Conservation (phyloP, 35 echinoderm and acorn worm genomes). For the Lytechinus pictus region DNA sequence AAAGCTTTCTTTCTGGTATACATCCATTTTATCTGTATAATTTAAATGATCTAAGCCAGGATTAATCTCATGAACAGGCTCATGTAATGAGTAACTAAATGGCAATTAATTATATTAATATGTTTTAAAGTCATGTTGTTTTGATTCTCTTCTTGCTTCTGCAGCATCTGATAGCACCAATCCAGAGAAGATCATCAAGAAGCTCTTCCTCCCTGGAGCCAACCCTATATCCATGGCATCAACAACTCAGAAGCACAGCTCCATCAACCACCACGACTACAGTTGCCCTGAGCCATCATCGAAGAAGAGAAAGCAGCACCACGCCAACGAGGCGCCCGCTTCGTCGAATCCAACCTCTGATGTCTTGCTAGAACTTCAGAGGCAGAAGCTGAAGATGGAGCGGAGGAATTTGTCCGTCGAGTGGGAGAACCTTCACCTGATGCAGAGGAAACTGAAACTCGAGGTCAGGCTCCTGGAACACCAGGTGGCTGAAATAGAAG, state of each 20-base stretch:
- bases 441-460: not conserved
- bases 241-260: not conserved
- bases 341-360: not conserved
- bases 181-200: slow-evolving; percentile 2
- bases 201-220: not conserved
- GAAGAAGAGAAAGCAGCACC: not conserved
- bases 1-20: not conserved
- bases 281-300: not conserved
- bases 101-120: no score
- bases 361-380: not conserved
- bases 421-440: slow-evolving; percentile 1
- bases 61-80: no score
- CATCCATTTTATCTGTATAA: not conserved
- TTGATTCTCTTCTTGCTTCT: not conserved
- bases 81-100: no score
- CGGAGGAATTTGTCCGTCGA: not conserved
- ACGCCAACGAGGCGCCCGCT: not conserved
- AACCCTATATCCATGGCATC: not conserved
- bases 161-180: not conserved
- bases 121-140: no score
- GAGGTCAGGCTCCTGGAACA: slow-evolving; percentile 9
- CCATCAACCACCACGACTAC: not conserved
- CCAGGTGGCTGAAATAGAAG: not conserved
- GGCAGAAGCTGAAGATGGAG: not conserved
- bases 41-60: no score